Conservation (phyloP, 2,113 vertebrate species). For the Abramis brama region DNA sequence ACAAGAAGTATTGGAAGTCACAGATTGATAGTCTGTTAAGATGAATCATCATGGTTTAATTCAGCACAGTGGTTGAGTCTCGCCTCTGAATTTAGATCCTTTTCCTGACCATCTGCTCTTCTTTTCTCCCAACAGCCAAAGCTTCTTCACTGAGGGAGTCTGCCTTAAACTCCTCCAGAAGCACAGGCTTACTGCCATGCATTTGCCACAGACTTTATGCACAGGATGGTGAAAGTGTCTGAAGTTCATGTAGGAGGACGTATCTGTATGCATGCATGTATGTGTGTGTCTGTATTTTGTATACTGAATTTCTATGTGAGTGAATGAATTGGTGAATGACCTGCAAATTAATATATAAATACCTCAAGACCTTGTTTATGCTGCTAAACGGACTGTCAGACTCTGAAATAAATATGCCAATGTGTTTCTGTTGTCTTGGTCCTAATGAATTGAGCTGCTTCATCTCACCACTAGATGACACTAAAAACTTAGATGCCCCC, state of each 20-base stretch:
- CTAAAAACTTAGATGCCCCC: not conserved
- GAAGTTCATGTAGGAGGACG: slow-evolving; percentile 29
- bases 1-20: slow-evolving; percentile 11
- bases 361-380: slow-evolving; percentile 63
- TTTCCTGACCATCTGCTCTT: slow-evolving; percentile 38
- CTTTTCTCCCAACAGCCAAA: slow-evolving; percentile 62
- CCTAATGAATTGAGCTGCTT: slow-evolving; percentile 10
- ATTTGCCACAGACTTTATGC: slow-evolving; percentile 55
- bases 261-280: slow-evolving; percentile 45
- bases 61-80: slow-evolving; percentile 4
- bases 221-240: slow-evolving; percentile 31
- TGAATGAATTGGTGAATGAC: slow-evolving; percentile 26
- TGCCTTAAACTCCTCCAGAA: slow-evolving; percentile 60
- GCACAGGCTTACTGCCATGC: slow-evolving; percentile 48
- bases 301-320: slow-evolving; percentile 31
- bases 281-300: slow-evolving; percentile 32
- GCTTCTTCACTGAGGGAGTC: slow-evolving; percentile 60
- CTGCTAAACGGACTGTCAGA: slow-evolving; percentile 60
- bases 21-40: slow-evolving; percentile 25
- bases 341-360: slow-evolving; percentile 63
- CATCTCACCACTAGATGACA: slow-evolving; percentile 62
- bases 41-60: slow-evolving; percentile 36
- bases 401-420: slow-evolving; percentile 55
- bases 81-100: slow-evolving; percentile 13
- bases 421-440: not conserved